Conservation (phyloP, 2,888 invertebrate genomes). For the Chrysotoxum bicinctum region DNA sequence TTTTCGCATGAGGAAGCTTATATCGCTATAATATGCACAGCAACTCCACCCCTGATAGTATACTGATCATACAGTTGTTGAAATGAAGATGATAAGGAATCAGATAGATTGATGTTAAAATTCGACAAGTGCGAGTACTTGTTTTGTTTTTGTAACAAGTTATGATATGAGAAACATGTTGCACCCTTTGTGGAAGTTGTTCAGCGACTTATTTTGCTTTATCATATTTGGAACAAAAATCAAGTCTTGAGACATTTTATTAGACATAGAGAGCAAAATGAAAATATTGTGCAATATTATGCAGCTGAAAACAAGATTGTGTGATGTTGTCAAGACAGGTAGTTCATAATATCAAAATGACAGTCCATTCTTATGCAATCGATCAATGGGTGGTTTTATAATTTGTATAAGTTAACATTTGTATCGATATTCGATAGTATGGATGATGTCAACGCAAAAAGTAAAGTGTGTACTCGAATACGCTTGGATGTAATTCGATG, state of each 20-base stretch:
- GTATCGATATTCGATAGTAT: neutral
- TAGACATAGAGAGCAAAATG: neutral
- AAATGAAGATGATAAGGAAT: constrained; percentile 36
- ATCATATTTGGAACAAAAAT: constrained; percentile 48
- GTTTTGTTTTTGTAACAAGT: constrained; percentile 39
- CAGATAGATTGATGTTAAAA: constrained; percentile 43
- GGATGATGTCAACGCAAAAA: constrained; percentile 2
- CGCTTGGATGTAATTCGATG: neutral
- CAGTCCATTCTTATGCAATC: constrained; percentile 25
- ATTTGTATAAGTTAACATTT: constrained; percentile 5
- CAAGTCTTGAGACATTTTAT: constrained; percentile 38
- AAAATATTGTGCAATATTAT: constrained; percentile 26
- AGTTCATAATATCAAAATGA: neutral
- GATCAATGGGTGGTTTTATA: constrained; percentile 29
- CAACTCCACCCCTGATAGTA: neutral
- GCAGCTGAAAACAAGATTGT: constrained; percentile 19
- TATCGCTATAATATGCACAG: too few relatives aligned
- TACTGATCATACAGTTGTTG: constrained; percentile 14
- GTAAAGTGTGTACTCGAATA: neutral
- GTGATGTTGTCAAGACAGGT: neutral
- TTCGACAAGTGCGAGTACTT: constrained; percentile 49
- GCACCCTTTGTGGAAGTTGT: constrained; percentile 59
- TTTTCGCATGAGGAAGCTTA: too few relatives aligned
- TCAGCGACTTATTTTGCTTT: constrained; percentile 9
- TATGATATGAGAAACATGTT: constrained; percentile 15